phyloP scores from a whole-genome alignment of 2,888 invertebrate genomes.

The Euproctis similis region DNA sequence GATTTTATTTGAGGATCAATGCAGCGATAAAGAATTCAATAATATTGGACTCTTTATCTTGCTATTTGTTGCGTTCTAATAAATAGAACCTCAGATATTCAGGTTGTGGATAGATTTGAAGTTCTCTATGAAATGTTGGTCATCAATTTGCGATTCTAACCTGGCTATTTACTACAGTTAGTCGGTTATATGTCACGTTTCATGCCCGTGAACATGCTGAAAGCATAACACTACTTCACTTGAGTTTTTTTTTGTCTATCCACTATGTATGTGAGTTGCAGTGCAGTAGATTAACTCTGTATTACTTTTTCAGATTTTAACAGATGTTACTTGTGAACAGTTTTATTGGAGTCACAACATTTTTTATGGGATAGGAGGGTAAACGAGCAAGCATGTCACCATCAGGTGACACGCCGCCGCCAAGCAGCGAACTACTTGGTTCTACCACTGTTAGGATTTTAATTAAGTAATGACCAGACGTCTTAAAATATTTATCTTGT shows the following conservation, averaged over 20 bases:
- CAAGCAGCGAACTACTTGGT: no score
- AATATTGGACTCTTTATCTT: no score
- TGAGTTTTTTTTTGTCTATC: conserved; percentile 12
- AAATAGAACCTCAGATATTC: conserved; percentile 16
- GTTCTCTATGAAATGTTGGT: conserved; percentile 22
- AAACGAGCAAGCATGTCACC: no score
- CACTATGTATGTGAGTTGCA: conserved; percentile 1
- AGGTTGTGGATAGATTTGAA: conserved; percentile 9
- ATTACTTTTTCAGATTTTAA: background rate
- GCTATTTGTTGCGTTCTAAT: no score
- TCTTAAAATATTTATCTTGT: no score
- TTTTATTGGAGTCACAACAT: no score
- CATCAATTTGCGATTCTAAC: conserved; percentile 61
- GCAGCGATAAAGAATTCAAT: no score
- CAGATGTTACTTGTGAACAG: background rate
- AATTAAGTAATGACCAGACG: no score
- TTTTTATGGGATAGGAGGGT: no score
- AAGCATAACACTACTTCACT: conserved; percentile 22
- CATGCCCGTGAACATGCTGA: conserved; percentile 33
- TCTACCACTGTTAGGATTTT: no score
- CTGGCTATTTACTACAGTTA: conserved; percentile 27
- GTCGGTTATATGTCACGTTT: conserved; percentile 30
- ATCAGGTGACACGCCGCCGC: no score
- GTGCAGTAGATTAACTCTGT: conserved; percentile 5
- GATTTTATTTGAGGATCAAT: no score